Percentiles rank a stretch among this genome's conserved stretches.
phyloP scores from a whole-genome alignment of 2,888 invertebrate genomes.

The Arctia plantaginis region DNA sequence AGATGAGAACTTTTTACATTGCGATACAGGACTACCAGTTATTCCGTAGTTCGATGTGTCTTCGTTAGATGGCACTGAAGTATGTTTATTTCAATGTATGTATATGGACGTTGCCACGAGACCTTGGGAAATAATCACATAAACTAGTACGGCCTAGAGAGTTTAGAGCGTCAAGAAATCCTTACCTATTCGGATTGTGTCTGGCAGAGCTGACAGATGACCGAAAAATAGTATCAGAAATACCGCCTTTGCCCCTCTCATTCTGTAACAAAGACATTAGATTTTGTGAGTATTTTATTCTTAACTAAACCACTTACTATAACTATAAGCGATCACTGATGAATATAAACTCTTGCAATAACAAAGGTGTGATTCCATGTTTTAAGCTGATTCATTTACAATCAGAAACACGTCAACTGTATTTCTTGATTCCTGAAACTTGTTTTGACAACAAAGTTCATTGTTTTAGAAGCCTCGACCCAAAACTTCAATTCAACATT shows the following conservation, averaged over 20 bases:
- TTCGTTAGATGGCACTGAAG: neutral
- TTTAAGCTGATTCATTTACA: neutral
- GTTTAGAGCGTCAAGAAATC: neutral
- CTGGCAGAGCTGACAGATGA: slow-evolving; percentile 83
- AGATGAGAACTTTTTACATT: neutral
- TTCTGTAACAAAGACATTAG: slow-evolving; percentile 71
- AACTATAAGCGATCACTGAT: neutral
- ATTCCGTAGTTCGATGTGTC: too few relatives aligned
- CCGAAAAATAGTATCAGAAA: slow-evolving; percentile 80
- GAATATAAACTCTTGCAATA: neutral
- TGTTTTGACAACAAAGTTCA: neutral
- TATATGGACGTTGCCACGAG: too few relatives aligned
- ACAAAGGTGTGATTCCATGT: too few relatives aligned
- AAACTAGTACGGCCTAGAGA: neutral
- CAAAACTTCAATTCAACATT: neutral
- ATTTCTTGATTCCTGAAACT: neutral
- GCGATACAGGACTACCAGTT: neutral
- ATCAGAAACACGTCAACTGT: neutral
- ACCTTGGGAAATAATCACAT: neutral
- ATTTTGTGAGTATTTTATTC: slow-evolving; percentile 27
- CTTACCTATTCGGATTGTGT: slow-evolving; percentile 86
- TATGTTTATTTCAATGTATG: neutral
- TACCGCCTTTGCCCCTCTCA: slow-evolving; percentile 78
- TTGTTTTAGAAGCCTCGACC: neutral
- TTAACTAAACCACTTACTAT: neutral